Base-by-base conservation (phyloP, 2,888 invertebrate genomes). In the Halictus quadricinctus region DNA sequence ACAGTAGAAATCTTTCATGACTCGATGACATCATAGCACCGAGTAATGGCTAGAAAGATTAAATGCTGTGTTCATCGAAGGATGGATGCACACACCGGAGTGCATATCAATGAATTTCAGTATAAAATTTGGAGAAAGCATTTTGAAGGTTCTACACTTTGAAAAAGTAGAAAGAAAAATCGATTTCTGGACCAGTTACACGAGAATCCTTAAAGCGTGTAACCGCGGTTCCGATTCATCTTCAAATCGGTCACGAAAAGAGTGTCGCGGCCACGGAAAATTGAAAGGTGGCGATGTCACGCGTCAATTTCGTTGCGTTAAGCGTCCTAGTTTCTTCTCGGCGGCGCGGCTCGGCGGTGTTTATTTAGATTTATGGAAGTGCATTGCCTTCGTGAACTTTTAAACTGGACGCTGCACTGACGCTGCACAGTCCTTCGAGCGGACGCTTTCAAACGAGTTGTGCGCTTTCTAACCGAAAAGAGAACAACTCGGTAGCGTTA, bases 281-380 rank as follows among this genome's bases (percentile, higher is more conserved):
- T 84, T 84, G 80, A 84, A 80, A 60, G 75, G 48, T 36, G 41
- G 77, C 64, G 75, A 85, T 64, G 80, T 80, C 75, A 79, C 69
- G 72, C 72, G 54, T 86, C 83, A 79, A 72, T 85, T 80, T 78
- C 70, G 79, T 76, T 70, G 66, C 69, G 76, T 83, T 80, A 76
- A 72, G 29, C 72, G 82, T 70, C 72, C 86, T 58, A 82, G 83
- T 86, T 87, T 76, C 41, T 73, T 72, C 76, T 80, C 74, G 29
- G 36, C 36, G 36, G 36, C 36, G 36, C 36, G 36, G 29, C n/a
- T 29, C 36, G 36, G 36, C 36, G 36, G 21, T 69, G 66, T 50
- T 86, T 46, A 87, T 87, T 86, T 83, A 83, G 79, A 87, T 86
- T 87, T 87, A 87, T 85, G 77, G 76, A 58, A 80, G 83, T 76